Conservation (phyloP, 2,113 vertebrate genomes). For the Oncorhynchus tshawytscha region DNA sequence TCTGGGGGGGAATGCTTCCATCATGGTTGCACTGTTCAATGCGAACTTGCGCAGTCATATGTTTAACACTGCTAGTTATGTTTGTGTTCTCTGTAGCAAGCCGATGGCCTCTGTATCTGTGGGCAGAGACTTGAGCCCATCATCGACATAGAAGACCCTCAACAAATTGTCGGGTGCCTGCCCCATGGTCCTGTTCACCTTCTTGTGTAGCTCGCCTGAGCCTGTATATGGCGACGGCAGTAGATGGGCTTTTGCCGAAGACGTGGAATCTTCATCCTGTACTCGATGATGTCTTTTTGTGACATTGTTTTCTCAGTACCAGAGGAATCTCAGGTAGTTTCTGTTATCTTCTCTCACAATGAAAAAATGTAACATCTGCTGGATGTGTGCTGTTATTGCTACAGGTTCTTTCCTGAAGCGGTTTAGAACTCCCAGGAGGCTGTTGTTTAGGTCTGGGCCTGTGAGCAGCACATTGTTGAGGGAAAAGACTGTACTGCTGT, state of each 20-base stretch:
- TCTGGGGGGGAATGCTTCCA: conserved; percentile 14
- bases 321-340: background rate
- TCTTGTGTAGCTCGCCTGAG: background rate
- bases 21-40: conserved; percentile 6
- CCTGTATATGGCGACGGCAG: background rate
- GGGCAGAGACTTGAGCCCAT: conserved; percentile 13
- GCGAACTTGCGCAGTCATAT: conserved; percentile 19
- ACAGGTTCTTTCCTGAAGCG: background rate
- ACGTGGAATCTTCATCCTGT: background rate
- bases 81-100: conserved; percentile 1
- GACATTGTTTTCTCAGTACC: background rate
- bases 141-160: conserved; percentile 18
- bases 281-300: background rate
- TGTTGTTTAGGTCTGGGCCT: background rate
- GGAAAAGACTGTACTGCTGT: background rate
- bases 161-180: background rate
- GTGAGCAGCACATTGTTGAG: background rate
- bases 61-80: background rate
- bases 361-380: background rate
- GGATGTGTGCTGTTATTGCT: background rate
- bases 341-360: background rate
- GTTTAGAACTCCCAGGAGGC: background rate
- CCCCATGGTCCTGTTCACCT: background rate
- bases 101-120: conserved; percentile 8
- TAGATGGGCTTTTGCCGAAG: background rate